These are phyloP conservation scores for Siniperca scherzeri DNA, from an alignment of 2,797 vertebrate genomes.

Conservation along the genomic window DNA sequence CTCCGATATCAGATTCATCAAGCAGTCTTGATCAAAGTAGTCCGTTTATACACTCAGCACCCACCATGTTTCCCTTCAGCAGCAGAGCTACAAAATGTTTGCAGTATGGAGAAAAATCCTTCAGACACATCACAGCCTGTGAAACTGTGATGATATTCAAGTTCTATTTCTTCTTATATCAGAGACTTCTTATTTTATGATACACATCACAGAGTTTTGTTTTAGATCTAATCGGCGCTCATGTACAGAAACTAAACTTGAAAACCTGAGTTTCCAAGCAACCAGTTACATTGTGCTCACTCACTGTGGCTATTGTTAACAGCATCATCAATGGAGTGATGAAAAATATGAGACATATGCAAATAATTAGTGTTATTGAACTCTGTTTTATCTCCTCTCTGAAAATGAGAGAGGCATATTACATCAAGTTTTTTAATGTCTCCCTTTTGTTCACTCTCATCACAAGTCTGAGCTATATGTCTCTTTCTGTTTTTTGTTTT, in stretches of 20 bases:
- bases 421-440: neutral
- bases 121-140: constrained; percentile 31
- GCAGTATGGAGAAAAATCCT: constrained; percentile 5
- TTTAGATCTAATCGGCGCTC: constrained; percentile 2
- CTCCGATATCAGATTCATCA: constrained; percentile 33
- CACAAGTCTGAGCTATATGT: constrained; percentile 9
- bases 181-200: constrained; percentile 15
- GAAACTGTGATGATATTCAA: constrained; percentile 21
- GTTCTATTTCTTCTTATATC: constrained; percentile 26
- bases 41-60: constrained; percentile 24
- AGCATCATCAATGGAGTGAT: constrained; percentile 15
- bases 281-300: constrained; percentile 13
- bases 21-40: constrained; percentile 51
- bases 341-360: constrained; percentile 5
- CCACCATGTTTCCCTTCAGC: constrained; percentile 26
- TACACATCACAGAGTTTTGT: constrained; percentile 33
- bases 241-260: neutral
- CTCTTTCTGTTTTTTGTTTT: constrained; percentile 21
- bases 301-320: constrained; percentile 35
- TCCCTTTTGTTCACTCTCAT: constrained; percentile 10
- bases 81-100: constrained; percentile 40
- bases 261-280: constrained; percentile 37
- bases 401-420: neutral
- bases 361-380: constrained; percentile 12
- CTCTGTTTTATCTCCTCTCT: constrained; percentile 1